phyloP scores from a whole-genome alignment of 2,888 invertebrate species.

The Chrysina gloriosa region DNA sequence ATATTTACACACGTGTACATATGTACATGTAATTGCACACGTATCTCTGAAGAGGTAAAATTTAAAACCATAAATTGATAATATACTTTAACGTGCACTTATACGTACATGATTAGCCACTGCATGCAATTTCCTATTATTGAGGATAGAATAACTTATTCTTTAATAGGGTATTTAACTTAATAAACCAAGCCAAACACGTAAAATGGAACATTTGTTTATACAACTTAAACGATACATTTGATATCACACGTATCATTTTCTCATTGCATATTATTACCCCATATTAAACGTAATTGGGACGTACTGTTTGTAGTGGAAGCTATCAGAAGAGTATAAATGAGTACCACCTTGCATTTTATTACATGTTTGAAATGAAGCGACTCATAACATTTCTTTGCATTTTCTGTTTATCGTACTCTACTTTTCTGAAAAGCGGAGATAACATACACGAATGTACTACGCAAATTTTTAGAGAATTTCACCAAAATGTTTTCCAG shows the following conservation, averaged over 20 bases:
- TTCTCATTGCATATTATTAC: neutral
- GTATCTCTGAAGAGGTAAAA: no score
- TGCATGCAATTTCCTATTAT: no score
- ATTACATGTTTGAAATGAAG: slow-evolving; percentile 1
- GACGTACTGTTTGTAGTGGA: neutral
- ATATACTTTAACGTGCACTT: no score
- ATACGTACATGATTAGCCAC: no score
- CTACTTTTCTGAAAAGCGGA: neutral
- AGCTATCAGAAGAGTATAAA: neutral
- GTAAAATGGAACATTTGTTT: neutral
- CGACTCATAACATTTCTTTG: neutral
- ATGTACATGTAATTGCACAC: no score
- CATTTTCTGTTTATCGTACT: neutral
- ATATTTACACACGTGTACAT: no score
- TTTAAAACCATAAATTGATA: no score
- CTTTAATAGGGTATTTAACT: no score
- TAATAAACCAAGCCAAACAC: neutral
- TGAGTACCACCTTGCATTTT: neutral
- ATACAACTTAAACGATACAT: neutral
- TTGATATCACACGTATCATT: neutral
- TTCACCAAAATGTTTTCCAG: neutral
- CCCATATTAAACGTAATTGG: neutral
- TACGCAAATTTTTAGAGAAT: neutral
- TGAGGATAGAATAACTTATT: no score
- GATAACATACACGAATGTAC: neutral